phyloP scores from a whole-genome alignment of 2,113 vertebrate species.

The Romanogobio albipinnatus region DNA sequence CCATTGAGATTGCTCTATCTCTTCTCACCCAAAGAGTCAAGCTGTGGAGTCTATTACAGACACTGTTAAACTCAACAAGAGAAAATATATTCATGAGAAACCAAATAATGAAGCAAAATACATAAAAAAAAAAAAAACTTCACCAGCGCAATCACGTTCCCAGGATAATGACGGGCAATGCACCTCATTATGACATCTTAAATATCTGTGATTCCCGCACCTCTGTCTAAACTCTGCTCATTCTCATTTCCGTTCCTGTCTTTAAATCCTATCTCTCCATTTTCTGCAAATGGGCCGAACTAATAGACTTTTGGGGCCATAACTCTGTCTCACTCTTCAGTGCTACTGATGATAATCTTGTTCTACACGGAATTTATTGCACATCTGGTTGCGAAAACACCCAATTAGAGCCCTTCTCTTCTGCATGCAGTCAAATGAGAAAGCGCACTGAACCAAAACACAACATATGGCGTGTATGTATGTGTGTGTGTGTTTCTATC shows the following conservation, averaged over 20 bases:
- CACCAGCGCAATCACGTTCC: conserved; percentile 18
- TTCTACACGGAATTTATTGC: conserved; percentile 61
- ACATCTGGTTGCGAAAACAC: conserved; percentile 57
- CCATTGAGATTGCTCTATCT: conserved; percentile 29
- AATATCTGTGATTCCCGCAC: conserved; percentile 25
- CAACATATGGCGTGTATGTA: conserved; percentile 57
- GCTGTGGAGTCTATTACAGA: conserved; percentile 45
- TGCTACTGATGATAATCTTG: conserved; percentile 55
- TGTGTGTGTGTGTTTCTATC: conserved; percentile 20
- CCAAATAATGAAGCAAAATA: conserved; percentile 41
- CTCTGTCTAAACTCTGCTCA: conserved; percentile 13
- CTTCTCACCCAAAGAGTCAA: background rate
- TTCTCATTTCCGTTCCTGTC: background rate
- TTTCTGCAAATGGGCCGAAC: conserved; percentile 14
- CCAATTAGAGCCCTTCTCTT: conserved; percentile 57
- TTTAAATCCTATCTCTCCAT: conserved; percentile 23
- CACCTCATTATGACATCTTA: conserved; percentile 19
- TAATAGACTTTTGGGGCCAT: conserved; percentile 43
- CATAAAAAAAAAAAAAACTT: background rate
- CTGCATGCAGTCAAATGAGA: conserved; percentile 58
- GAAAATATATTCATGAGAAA: conserved; percentile 46
- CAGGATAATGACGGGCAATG: conserved; percentile 3
- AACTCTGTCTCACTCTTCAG: conserved; percentile 35
- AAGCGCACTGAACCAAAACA: conserved; percentile 53
- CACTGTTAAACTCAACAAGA: conserved; percentile 37